Evolutionary conservation across 2,888 invertebrate species (phyloP).

Genomic region (Calephelis perditalis): DNA sequence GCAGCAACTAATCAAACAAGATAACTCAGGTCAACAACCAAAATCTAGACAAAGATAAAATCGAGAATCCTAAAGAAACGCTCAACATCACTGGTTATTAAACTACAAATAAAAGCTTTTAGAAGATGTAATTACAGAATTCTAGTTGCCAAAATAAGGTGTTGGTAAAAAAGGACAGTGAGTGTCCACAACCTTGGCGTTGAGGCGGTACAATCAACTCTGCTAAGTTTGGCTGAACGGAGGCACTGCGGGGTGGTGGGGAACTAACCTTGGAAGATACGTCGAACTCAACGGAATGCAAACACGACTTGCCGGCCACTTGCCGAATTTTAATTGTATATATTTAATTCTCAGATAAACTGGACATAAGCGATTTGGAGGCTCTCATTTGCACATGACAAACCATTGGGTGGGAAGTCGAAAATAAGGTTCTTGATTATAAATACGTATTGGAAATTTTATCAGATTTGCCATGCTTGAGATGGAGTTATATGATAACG

Average conservation of each 20-base stretch:
- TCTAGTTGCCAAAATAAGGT: slow-evolving; percentile 21
- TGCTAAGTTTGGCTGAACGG: slow-evolving; percentile 33
- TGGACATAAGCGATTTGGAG: slow-evolving; percentile 10
- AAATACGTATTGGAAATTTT: neutral
- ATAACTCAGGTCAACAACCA: neutral
- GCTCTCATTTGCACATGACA: slow-evolving; percentile 11
- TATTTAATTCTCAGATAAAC: slow-evolving; percentile 26
- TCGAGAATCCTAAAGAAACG: neutral
- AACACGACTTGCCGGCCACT: slow-evolving; percentile 52
- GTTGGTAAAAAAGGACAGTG: slow-evolving; percentile 23
- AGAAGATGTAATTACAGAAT: neutral
- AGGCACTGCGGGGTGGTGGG: slow-evolving; percentile 53
- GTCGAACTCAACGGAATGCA: slow-evolving; percentile 68
- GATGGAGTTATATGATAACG: too few species aligned
- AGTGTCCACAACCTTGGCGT: slow-evolving; percentile 29
- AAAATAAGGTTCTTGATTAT: slow-evolving; percentile 1
- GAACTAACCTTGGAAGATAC: slow-evolving; percentile 60
- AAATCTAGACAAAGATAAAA: neutral
- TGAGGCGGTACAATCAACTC: slow-evolving; percentile 34
- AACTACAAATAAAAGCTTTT: neutral
- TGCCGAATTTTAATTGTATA: slow-evolving; percentile 53
- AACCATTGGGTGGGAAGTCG: neutral
- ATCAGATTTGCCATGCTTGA: too few species aligned
- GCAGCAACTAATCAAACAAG: neutral
- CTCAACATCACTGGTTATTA: neutral